phyloP scores from a whole-genome alignment of 2,888 invertebrate species.

The Cephus runcator region DNA sequence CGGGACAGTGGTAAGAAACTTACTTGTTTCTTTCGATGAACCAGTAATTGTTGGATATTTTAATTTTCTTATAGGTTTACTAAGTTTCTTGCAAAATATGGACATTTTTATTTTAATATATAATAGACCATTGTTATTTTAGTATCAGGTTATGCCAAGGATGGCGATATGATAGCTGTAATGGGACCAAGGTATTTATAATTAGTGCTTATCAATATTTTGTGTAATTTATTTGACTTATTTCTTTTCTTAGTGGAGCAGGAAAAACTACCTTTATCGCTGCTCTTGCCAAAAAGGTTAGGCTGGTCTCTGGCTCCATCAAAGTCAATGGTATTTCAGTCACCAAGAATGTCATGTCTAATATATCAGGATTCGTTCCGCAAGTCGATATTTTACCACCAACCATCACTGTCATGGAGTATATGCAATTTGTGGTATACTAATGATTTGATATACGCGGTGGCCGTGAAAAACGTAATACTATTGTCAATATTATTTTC shows the following conservation, averaged over 20 bases:
- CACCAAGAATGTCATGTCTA: conserved; percentile 66
- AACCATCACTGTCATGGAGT: conserved; percentile 74
- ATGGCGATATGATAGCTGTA: conserved; percentile 57
- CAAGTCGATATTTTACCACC: conserved; percentile 76
- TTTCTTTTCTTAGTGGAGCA: conserved; percentile 66
- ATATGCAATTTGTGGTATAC: conserved; percentile 75
- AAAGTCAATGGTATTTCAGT: conserved; percentile 66
- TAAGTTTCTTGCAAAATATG: not conserved
- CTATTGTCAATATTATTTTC: not conserved
- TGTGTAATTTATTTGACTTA: not conserved
- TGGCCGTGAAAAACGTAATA: not conserved
- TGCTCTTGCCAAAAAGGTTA: conserved; percentile 68
- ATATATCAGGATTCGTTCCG: conserved; percentile 72
- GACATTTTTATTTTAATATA: not conserved
- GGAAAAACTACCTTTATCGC: conserved; percentile 72
- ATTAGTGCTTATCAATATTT: not conserved
- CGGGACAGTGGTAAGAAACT: too few relatives aligned
- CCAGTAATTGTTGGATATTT: not conserved
- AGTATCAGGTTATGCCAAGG: conserved; percentile 57
- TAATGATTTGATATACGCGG: not conserved
- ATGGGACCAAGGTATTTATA: conserved; percentile 61
- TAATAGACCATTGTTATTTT: conserved; percentile 21
- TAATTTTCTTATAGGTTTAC: not conserved
- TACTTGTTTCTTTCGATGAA: not conserved
- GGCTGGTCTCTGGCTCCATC: conserved; percentile 64